Base-by-base conservation (phyloP, 2,113 vertebrate species). In the Hydropotes inermis region DNA sequence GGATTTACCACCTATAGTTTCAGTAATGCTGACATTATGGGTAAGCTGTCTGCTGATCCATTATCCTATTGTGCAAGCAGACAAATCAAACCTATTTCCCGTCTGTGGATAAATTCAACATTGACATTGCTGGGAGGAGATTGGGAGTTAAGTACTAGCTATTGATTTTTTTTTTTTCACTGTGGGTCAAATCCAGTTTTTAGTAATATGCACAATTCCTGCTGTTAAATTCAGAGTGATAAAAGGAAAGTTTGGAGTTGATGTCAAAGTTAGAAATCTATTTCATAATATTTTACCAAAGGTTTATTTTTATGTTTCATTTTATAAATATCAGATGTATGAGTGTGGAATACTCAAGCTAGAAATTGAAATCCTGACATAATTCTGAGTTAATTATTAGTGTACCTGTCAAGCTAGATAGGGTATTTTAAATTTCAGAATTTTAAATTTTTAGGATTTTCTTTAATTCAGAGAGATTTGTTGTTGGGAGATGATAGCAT, bases 61-160 rank as follows among this genome's bases (percentile, higher is more conserved):
- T 84, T 95, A 88, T 97, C 36, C 87, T 92, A 33, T 90, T 97
- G 81, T 94, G 58, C 58, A 83, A 64, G 70, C 92, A 90, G 90
- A 94, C 90, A 96, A 96, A 97, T 43, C 70, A 92, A 94, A 79
- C 57, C 86, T 74, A 87, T 96, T 95, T 93, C 52, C 64, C 47
- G 54, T 27, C 87, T 96, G 74, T 90, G 87, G 67, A 94, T 97
- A 96, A 97, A 97, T 95, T 94, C 84, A 90, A 33, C 97, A 74
- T 90, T 96, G 94, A 57, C 81, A 67, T 96, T 95, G 87, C 92
- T 95, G 67, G 78, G 54, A 92, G 84, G 90, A 96, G 79, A 67
- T 64, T 57, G 47, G 87, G 54, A 76, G 47, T 81, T 97, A 97
- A 96, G 89, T 92, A 85, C 39, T 15, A 94, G 74, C 54, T 94